Conservation (phyloP, 2,113 vertebrate genomes). For the Lophotis ruficrista region DNA sequence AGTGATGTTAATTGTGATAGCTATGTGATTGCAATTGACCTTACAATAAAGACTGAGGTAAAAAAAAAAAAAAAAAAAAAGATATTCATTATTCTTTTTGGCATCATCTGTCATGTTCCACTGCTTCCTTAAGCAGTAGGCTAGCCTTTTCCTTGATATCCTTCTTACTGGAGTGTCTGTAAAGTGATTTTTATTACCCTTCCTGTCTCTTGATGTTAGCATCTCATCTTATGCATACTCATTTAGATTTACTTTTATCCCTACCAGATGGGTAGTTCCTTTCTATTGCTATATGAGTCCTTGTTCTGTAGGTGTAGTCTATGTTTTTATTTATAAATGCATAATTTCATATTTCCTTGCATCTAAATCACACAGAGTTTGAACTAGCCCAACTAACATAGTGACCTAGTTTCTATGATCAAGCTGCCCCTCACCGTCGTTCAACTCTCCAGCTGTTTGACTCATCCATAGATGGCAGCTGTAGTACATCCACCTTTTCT, state of each 20-base stretch:
- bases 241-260: background rate
- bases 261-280: background rate
- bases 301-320: background rate
- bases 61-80: background rate
- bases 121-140: background rate
- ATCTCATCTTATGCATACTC: background rate
- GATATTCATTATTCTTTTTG: background rate
- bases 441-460: background rate
- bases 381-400: background rate
- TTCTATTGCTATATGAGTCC: background rate
- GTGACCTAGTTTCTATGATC: background rate
- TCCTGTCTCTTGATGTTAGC: background rate
- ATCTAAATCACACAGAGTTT: background rate
- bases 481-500: background rate
- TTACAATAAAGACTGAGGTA: constrained; percentile 1
- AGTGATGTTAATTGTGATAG: background rate
- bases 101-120: background rate
- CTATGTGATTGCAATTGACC: background rate
- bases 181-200: background rate
- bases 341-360: background rate
- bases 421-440: background rate
- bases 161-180: background rate
- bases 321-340: background rate
- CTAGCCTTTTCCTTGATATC: background rate
- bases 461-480: background rate